Evolutionary conservation across 2,113 vertebrate genomes (phyloP), one percentile per base, ranked within the genome.

Genomic region (Megalops atlanticus): DNA sequence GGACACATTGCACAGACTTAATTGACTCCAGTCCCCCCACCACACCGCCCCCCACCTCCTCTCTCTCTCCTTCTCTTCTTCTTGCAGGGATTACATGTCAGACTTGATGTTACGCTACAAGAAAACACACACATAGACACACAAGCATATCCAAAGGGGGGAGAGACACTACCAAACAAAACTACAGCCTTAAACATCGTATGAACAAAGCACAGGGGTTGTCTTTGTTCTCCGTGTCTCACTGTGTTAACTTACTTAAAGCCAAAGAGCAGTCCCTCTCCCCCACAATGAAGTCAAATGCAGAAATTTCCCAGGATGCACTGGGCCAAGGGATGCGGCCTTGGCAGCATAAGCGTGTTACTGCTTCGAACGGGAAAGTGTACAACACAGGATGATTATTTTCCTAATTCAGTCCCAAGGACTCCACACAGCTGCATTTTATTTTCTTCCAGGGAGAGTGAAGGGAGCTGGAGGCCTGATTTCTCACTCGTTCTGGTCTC

Each of bases 351-450:
- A 10, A 3, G 35, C 86, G 71, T 85, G 80, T 81, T 71, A 84
- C 47, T 75, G 85, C 79, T 72, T 84, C 84, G 81, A 88, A 90
- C 85, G 87, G 89, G 84, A 89, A 90, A 88, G 86, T 85, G 85
- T 78, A 89, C 86, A 92, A 86, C 91, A 91, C 89, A 88, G 91
- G 84, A 83, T 84, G 85, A 90, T 89, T 91, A 87, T 88, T 92
- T 84, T 81, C 81, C 88, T 89, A 83, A 82, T 89, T 87, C 87
- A 89, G 80, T 81, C 88, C 77, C 80, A 84, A 89, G 87, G 88
- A 90, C 78, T 89, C 84, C 78, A 83, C 87, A 85, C 90, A 93
- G 92, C 91, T 91, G 91, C 86, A 85, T 83, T 85, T 89, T 88
- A 84, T 88, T 88, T 91, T 85, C 74, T 88, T 86, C 87, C 87